Percentiles rank a stretch among this genome's conserved stretches.
Evolutionary conservation across 2,797 vertebrate species (phyloP).

Genomic region (Poeciliopsis paucimaculata): DNA sequence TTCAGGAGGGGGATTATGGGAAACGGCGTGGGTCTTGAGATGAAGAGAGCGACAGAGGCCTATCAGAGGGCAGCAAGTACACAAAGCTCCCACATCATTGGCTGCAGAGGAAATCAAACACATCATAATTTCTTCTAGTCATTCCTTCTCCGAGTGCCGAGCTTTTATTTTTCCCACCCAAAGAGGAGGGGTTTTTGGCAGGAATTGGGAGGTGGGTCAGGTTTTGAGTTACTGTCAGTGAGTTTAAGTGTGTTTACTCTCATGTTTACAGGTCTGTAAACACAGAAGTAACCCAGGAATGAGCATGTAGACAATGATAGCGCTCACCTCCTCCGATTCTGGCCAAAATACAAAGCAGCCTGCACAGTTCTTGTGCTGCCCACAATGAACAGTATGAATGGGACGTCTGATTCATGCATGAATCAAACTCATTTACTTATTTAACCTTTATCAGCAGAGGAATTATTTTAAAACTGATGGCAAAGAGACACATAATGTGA

Average conservation of each 20-base stretch:
- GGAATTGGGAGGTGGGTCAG: conserved; percentile 31
- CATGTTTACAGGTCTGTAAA: conserved; percentile 56
- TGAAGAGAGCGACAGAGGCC: conserved; percentile 68
- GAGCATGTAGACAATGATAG: conserved; percentile 57
- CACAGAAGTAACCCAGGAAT: conserved; percentile 58
- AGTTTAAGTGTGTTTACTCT: conserved; percentile 41
- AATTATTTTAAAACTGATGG: conserved; percentile 9
- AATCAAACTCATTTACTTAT: conserved; percentile 27
- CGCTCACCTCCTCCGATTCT: conserved; percentile 63
- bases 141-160: conserved; percentile 58
- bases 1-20: conserved; percentile 70
- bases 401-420: conserved; percentile 35
- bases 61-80: conserved; percentile 69
- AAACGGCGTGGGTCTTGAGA: conserved; percentile 67
- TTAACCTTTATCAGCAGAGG: conserved; percentile 21
- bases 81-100: conserved; percentile 61
- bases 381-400: conserved; percentile 45
- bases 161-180: conserved; percentile 69
- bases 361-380: conserved; percentile 38
- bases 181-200: conserved; percentile 44
- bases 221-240: conserved; percentile 70
- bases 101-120: conserved; percentile 73
- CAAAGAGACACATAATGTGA: background rate
- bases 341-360: conserved; percentile 62
- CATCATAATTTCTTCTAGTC: conserved; percentile 74